Evolutionary conservation across 2,888 invertebrate genomes (phyloP), one percentile per base, ranked within the genome.

Genomic region (Microctonus hyperodae): DNA sequence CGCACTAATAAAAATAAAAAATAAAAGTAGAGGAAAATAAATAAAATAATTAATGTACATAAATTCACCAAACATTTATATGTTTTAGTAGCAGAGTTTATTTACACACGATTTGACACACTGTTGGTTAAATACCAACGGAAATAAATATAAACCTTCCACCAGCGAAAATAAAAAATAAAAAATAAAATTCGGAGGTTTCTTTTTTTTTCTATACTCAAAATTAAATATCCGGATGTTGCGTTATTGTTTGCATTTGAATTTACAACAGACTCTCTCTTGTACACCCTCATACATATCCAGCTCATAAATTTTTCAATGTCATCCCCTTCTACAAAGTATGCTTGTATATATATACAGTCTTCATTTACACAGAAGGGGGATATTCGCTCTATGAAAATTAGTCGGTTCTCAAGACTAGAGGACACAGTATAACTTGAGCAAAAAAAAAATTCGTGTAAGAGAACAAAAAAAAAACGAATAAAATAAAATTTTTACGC

Each of bases 241-340:
- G 44, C 31, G 50, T 51, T 51, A 28, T 64, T 66, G 65, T 70
- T 71, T 70, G 68, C 63, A 71, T 71, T 72, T 71, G 70, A 71
- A 72, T 72, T 72, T 72, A 72, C 64, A 67, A 62, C 65, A 62
- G 66, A 65, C 69, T 67, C 25, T 55, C 16, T 55, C 16, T n/a
- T 59, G 20, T 48, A 67, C 51, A 56, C 35, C 44, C 58, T 22
- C 23, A 20, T 40, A 44, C 44, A 44, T 44, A 22, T 11, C 25
- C n/a, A 31, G 23, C 68, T 68, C 70, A 68, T 73, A 72, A 71
- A 73, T 67, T 70, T 72, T 73, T 71, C 72, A 73, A 73, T 69
- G 70, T 62, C 67, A 67, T 63, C 69, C 64, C 48, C 50, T 13
- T 60, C 64, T 63, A 65, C 70, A 74, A 75, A 73, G 72, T 70